Evolutionary conservation across 2,888 invertebrate species (phyloP).

Genomic region (Zaprionus bogoriensis): DNA sequence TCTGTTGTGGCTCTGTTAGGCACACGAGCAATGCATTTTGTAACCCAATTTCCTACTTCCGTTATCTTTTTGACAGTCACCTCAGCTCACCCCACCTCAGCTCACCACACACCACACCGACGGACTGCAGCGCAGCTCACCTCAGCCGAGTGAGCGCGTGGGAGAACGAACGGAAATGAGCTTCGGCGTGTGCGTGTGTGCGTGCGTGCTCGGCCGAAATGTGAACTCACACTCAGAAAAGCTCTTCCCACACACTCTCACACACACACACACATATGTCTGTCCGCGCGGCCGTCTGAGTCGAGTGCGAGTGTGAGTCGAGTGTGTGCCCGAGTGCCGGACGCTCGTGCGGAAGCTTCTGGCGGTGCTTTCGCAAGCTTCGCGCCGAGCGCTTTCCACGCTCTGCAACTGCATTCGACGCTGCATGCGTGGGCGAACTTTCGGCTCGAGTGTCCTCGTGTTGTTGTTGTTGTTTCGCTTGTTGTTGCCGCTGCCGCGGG

Average conservation of each 20-base stretch:
- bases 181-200: conserved; percentile 34
- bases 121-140: neutral
- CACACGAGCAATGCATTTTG: conserved; percentile 68
- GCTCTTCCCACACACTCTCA: conserved; percentile 46
- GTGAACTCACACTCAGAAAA: conserved; percentile 37
- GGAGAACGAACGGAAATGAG: conserved; percentile 63
- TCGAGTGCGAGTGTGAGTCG: conserved; percentile 1
- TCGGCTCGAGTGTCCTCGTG: conserved; percentile 3
- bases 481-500: conserved; percentile 16
- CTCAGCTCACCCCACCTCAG: conserved; percentile 22
- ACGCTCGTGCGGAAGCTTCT: conserved; percentile 38
- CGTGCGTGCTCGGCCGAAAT: conserved; percentile 19
- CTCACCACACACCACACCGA: conserved; percentile 1
- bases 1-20: conserved; percentile 71
- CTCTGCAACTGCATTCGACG: conserved; percentile 27
- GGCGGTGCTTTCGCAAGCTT: conserved; percentile 51
- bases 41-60: conserved; percentile 73
- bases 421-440: conserved; percentile 25
- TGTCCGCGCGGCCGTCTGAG: conserved; percentile 11
- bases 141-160: conserved; percentile 29
- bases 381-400: conserved; percentile 32
- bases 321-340: neutral
- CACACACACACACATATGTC: conserved; percentile 24
- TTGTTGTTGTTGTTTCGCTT: conserved; percentile 3
- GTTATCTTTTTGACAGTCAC: conserved; percentile 62